Evolutionary conservation across 1,140 invertebrate genomes (phyloP).

Genomic region (Platorchestia sp.): DNA sequence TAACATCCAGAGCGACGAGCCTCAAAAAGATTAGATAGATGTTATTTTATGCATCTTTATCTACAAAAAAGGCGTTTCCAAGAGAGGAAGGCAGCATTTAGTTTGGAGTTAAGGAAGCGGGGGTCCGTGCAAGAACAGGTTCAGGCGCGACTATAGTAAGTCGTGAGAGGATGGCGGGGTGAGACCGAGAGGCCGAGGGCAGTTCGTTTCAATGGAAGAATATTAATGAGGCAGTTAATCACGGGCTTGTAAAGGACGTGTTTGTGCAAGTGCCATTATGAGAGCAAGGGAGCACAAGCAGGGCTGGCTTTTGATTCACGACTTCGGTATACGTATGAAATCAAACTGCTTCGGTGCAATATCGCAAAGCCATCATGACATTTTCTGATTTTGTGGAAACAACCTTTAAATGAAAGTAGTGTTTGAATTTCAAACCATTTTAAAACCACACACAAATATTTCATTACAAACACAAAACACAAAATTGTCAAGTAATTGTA

Average conservation of each 20-base stretch:
- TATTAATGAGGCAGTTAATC: conserved; percentile 41
- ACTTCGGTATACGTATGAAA: not conserved
- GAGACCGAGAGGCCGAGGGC: not conserved
- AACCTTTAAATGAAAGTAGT: too few species aligned
- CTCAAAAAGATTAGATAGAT: too few species aligned
- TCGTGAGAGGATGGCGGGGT: not conserved
- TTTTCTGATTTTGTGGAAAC: not conserved
- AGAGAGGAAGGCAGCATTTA: too few species aligned
- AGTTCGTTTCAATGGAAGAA: conserved; percentile 39
- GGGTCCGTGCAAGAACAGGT: not conserved
- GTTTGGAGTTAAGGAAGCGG: not conserved
- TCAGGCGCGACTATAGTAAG: not conserved
- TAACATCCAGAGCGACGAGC: too few species aligned
- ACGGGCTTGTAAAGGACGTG: conserved; percentile 16
- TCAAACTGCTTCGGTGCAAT: not conserved
- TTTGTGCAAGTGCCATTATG: conserved; percentile 15
- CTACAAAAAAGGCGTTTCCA: too few species aligned
- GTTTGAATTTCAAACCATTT: too few species aligned
- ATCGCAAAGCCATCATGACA: not conserved
- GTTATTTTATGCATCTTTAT: too few species aligned
- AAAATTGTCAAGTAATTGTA: too few species aligned
- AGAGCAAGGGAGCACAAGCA: not conserved
- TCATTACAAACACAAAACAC: too few species aligned
- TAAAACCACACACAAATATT: too few species aligned
- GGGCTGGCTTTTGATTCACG: not conserved